phyloP scores from a whole-genome alignment of 1,140 invertebrate species.

The Brachionus plicatilis region DNA sequence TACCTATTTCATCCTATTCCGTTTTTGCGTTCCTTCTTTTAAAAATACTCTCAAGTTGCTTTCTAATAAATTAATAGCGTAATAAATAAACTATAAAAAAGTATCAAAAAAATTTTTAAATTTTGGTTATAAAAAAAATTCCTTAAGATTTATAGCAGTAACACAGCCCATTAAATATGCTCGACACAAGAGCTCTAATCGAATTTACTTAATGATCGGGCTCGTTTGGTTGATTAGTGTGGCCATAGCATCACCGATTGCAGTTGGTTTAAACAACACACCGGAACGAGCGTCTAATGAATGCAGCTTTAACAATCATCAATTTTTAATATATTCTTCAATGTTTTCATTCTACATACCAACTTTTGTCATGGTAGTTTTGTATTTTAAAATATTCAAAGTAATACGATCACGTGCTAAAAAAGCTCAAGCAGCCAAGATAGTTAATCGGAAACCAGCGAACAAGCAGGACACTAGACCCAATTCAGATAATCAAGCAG shows the following conservation, averaged over 20 bases:
- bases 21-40: too few species aligned
- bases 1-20: too few species aligned
- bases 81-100: too few species aligned
- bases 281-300: slow-evolving; percentile 45
- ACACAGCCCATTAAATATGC: slow-evolving; percentile 98
- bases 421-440: slow-evolving; percentile 42
- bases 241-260: slow-evolving; percentile 92
- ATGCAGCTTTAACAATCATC: slow-evolving; percentile 92
- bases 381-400: slow-evolving; percentile 96
- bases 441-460: slow-evolving; percentile 47
- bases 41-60: too few species aligned
- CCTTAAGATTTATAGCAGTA: slow-evolving; percentile 89
- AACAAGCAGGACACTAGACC: slow-evolving; percentile 45
- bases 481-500: not conserved
- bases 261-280: slow-evolving; percentile 77
- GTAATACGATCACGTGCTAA: slow-evolving; percentile 58
- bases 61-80: too few species aligned
- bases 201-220: slow-evolving; percentile 89
- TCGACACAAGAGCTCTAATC: slow-evolving; percentile 90
- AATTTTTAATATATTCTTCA: slow-evolving; percentile 96
- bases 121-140: too few species aligned
- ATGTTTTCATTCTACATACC: slow-evolving; percentile 98
- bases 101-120: too few species aligned
- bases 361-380: slow-evolving; percentile 94
- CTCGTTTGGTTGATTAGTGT: slow-evolving; percentile 91